Conservation (phyloP, 2,113 vertebrate genomes). For the Benitochromis conjunctus region DNA sequence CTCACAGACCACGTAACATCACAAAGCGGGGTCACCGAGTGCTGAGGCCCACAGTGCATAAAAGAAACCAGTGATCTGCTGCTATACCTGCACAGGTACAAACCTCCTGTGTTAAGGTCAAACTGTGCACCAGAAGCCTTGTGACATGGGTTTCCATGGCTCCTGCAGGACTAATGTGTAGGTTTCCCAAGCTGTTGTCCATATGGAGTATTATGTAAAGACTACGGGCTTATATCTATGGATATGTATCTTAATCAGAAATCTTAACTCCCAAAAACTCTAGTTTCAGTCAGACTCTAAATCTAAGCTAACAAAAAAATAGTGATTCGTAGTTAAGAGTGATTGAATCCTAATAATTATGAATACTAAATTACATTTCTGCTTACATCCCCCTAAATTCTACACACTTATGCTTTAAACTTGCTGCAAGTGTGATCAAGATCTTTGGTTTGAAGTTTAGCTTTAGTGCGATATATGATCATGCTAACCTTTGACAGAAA, state of each 20-base stretch:
- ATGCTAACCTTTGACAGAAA: background rate
- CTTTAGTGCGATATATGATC: background rate
- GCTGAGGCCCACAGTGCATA: background rate
- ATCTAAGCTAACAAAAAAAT: background rate
- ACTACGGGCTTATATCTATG: background rate
- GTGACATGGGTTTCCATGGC: background rate
- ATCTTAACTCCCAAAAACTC: background rate
- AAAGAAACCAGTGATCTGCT: background rate
- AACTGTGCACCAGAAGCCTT: background rate
- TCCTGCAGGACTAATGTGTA: background rate
- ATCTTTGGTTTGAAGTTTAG: background rate
- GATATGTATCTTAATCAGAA: background rate
- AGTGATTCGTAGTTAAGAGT: background rate
- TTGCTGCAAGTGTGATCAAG: background rate
- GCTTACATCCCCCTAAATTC: no score
- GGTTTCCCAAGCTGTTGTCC: background rate
- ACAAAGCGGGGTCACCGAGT: background rate
- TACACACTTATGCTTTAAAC: no score
- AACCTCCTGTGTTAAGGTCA: background rate
- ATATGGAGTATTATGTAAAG: background rate
- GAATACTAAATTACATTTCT: background rate
- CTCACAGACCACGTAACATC: background rate
- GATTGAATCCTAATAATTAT: background rate
- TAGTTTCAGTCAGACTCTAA: background rate
- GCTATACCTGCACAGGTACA: background rate